Evolutionary conservation across 2,888 invertebrate species (phyloP).

Genomic region (Eudasyphora cyanicolor): DNA sequence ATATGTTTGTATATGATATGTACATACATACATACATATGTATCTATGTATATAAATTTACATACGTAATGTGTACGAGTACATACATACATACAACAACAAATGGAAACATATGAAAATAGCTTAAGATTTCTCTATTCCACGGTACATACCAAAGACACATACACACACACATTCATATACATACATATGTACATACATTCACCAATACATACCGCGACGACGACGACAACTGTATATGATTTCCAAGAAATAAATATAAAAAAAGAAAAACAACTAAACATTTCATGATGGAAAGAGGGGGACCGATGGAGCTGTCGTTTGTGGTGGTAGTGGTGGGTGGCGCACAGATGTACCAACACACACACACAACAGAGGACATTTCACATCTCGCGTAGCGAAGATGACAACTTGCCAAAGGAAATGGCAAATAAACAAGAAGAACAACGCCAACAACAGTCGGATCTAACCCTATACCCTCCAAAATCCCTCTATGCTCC

Average conservation of each 20-base stretch:
- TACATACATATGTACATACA: constrained; percentile 62
- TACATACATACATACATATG: constrained; percentile 49
- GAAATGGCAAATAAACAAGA: constrained; percentile 23
- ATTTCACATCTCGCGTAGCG: constrained; percentile 6
- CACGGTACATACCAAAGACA: neutral
- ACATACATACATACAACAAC: constrained; percentile 27
- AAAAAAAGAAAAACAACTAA: neutral
- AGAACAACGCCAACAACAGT: neutral
- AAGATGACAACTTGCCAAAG: constrained; percentile 55
- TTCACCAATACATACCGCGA: neutral
- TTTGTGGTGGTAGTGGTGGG: constrained; percentile 66
- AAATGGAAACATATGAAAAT: constrained; percentile 40
- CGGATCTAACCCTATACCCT: neutral
- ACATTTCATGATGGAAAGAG: constrained; percentile 59
- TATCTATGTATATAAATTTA: constrained; percentile 43
- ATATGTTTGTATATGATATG: constrained; percentile 70
- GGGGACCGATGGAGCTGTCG: constrained; percentile 69
- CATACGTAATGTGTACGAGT: constrained; percentile 8
- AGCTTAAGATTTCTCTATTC: neutral
- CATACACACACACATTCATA: constrained; percentile 21
- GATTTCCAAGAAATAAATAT: neutral
- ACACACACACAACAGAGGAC: neutral
- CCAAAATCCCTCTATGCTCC: neutral
- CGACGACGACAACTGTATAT: constrained; percentile 33
- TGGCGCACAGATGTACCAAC: neutral